Base-by-base conservation (phyloP, 2,113 vertebrate species). In the Plotosus lineatus region DNA sequence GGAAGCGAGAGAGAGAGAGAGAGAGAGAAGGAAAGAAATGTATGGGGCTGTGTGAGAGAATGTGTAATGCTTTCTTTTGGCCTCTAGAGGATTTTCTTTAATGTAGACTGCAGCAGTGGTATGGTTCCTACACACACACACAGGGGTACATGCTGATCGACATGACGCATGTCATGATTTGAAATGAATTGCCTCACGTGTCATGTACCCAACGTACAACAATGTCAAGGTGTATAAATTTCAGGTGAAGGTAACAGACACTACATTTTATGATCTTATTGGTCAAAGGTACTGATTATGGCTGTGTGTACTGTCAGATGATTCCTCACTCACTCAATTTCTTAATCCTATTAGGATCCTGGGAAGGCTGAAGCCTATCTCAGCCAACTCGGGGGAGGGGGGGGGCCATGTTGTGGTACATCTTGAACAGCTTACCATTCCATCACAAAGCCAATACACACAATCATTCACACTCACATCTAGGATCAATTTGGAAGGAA, bases 31-130 rank as follows among this genome's bases (percentile, higher is more conserved):
- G 77, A 40, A 31, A 55, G 26, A 40, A 53, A 79, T 44, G 23
- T 31, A 26, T 10, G 51, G 65, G 77, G 55, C 81, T 80, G 75
- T 82, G 82, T 85, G 84, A 38, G 33, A 79, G 82, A 89, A 86
- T 79, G 68, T 73, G 36, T 68, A 75, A 83, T 84, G 80, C 60
- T 79, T 77, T 75, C 48, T 63, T 46, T 50, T 38, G 42, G 51
- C 31, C 69, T 31, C 69, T 51, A 33, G 46, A 36, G 28, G 10
- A 50, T 75, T 81, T 38, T 74, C 56, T 75, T 85, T 15, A 28
- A 71, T 73, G 44, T 75, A 85, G 84, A 83, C 33, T 81, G 78
- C 84, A 83, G 78, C 84, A 83, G 78, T 86, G 77, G 60, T 31
- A 44, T 56, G 38, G 8, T 60, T 31, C 50, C 50, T 46, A 51